phyloP scores from a whole-genome alignment of 2,113 vertebrate genomes.

The Acrocephalus arundinaceus region DNA sequence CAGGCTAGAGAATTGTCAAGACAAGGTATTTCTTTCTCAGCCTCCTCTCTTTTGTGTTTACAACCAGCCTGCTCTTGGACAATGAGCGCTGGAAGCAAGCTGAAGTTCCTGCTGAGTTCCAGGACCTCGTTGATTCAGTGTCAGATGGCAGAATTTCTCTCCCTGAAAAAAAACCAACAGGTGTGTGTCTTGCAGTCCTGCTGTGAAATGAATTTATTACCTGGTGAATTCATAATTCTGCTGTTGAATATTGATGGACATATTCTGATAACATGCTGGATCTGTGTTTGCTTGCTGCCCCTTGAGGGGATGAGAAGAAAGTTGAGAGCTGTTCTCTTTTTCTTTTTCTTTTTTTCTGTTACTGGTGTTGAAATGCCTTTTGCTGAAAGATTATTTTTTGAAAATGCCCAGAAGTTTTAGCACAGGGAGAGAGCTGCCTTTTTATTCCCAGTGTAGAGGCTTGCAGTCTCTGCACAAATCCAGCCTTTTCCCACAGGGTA shows the following conservation, averaged over 20 bases:
- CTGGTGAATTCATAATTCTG: background rate
- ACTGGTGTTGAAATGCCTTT: background rate
- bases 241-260: background rate
- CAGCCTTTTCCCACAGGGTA: background rate
- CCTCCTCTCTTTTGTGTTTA: constrained; percentile 10
- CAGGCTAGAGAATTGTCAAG: background rate
- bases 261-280: background rate
- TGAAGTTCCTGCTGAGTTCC: constrained; percentile 95
- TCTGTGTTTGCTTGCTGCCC: background rate
- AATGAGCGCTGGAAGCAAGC: constrained; percentile 99
- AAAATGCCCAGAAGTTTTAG: background rate
- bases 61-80: constrained; percentile 88
- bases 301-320: background rate
- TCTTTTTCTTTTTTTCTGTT: background rate
- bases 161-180: constrained; percentile 85
- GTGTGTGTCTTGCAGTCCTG: constrained; percentile 63
- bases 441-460: background rate
- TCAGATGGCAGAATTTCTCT: constrained; percentile 89
- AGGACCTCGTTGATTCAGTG: constrained; percentile 92
- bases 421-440: background rate
- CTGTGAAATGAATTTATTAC: background rate
- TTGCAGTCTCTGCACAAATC: background rate
- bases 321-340: background rate
- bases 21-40: background rate
- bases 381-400: background rate